Evolutionary conservation across 1,140 invertebrate species (phyloP).

Genomic region (Lycorma delicatula): DNA sequence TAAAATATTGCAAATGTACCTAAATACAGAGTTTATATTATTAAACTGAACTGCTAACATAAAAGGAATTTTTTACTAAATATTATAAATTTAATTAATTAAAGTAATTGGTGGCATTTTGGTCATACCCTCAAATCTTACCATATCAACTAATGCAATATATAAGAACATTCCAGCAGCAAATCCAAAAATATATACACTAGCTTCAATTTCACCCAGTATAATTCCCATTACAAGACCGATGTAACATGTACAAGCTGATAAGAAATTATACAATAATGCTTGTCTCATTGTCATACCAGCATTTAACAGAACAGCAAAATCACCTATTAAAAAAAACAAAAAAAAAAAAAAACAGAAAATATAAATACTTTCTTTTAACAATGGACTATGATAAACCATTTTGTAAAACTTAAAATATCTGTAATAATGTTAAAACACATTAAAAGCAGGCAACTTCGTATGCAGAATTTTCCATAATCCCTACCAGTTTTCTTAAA

Average conservation of each 20-base stretch:
- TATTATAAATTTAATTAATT: neutral
- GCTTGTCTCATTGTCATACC: conserved; percentile 85
- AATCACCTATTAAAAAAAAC: conserved; percentile 72
- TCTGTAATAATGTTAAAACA: no score
- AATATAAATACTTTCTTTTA: no score
- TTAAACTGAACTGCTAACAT: neutral
- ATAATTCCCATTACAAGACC: conserved; percentile 77
- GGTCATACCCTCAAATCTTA: no score
- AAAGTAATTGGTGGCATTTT: no score
- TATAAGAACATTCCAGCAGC: conserved; percentile 92
- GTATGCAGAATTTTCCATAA: no score
- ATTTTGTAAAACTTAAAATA: no score
- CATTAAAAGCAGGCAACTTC: no score
- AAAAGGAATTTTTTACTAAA: conserved; percentile 8
- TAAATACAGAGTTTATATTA: neutral
- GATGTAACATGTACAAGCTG: conserved; percentile 74
- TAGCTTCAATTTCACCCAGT: conserved; percentile 64
- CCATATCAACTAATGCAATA: conserved; percentile 92
- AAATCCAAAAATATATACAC: conserved; percentile 79
- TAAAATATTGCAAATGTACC: no score
- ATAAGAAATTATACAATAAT: conserved; percentile 78
- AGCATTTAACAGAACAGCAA: conserved; percentile 86
- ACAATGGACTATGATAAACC: neutral
- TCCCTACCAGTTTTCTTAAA: no score
- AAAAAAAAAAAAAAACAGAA: no score